Percentiles rank a stretch among this genome's conserved stretches.
Conservation (phyloP, 2,113 vertebrate genomes). For the Mormyrus lacerda region DNA sequence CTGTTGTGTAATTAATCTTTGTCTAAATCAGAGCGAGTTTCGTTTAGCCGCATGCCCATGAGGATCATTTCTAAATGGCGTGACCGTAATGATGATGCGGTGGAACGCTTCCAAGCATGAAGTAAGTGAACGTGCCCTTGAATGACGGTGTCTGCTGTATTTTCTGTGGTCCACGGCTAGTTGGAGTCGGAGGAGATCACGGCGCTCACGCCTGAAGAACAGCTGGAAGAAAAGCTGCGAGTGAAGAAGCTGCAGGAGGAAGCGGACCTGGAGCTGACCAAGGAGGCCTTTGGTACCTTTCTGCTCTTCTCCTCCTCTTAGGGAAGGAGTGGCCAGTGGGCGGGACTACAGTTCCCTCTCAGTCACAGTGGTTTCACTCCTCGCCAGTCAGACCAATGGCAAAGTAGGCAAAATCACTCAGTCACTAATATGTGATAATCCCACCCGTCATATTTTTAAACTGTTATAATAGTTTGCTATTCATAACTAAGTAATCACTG, state of each 20-base stretch:
- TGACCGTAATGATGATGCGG: background rate
- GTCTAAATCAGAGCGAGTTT: background rate
- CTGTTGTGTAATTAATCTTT: background rate
- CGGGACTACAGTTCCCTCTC: background rate
- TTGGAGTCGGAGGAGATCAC: slow-evolving; percentile 65
- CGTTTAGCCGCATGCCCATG: background rate
- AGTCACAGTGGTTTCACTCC: background rate
- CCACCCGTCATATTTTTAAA: background rate
- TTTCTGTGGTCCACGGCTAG: slow-evolving; percentile 37
- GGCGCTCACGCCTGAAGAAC: slow-evolving; percentile 74
- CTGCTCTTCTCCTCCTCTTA: background rate
- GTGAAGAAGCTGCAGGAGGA: slow-evolving; percentile 90
- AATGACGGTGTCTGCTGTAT: background rate
- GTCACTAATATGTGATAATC: background rate
- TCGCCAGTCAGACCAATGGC: background rate
- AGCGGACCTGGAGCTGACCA: slow-evolving; percentile 84
- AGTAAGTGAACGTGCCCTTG: background rate
- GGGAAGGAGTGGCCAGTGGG: background rate
- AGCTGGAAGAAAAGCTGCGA: slow-evolving; percentile 78
- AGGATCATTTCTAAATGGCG: background rate
- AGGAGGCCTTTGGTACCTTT: slow-evolving; percentile 87
- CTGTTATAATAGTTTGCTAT: background rate
- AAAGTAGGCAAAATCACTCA: background rate
- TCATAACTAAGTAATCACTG: background rate
- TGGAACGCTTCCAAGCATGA: background rate